Conservation (phyloP, 2,888 invertebrate species). For the Hipparchia sbordonii region DNA sequence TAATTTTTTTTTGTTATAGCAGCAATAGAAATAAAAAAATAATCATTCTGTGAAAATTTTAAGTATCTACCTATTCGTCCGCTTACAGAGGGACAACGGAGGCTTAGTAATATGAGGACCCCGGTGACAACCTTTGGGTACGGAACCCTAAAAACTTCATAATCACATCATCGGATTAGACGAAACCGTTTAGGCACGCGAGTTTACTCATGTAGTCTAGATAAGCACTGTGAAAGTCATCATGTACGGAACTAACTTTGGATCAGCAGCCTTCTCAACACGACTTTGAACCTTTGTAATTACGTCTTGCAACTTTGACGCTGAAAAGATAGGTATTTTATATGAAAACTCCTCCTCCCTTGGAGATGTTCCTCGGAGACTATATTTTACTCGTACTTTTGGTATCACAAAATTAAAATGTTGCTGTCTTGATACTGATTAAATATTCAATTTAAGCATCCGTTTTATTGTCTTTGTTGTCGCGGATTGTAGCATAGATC, state of each 20-base stretch:
- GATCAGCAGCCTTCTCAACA: neutral
- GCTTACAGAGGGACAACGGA: too few species aligned
- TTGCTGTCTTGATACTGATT: neutral
- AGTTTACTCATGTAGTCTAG: neutral
- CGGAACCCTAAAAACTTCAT: too few species aligned
- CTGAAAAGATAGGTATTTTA: slow-evolving; percentile 13
- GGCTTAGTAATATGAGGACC: too few species aligned
- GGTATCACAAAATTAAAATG: neutral
- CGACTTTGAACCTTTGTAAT: slow-evolving; percentile 7
- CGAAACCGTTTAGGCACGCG: too few species aligned
- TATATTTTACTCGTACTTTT: neutral
- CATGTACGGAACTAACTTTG: slow-evolving; percentile 6
- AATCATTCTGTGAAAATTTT: too few species aligned
- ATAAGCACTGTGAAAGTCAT: slow-evolving; percentile 6
- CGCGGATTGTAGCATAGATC: too few species aligned
- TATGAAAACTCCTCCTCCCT: slow-evolving; percentile 6
- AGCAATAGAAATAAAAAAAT: too few species aligned
- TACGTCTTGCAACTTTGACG: slow-evolving; percentile 6
- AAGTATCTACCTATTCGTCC: too few species aligned
- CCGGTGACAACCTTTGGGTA: too few species aligned
- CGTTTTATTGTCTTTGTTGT: too few species aligned
- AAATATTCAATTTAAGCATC: neutral
- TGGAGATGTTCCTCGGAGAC: slow-evolving; percentile 4
- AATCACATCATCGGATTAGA: too few species aligned
- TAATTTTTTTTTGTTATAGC: too few species aligned